These are phyloP conservation scores for Elanus axillaris DNA, from an alignment of 2,113 vertebrate species.

Conservation along the genomic window DNA sequence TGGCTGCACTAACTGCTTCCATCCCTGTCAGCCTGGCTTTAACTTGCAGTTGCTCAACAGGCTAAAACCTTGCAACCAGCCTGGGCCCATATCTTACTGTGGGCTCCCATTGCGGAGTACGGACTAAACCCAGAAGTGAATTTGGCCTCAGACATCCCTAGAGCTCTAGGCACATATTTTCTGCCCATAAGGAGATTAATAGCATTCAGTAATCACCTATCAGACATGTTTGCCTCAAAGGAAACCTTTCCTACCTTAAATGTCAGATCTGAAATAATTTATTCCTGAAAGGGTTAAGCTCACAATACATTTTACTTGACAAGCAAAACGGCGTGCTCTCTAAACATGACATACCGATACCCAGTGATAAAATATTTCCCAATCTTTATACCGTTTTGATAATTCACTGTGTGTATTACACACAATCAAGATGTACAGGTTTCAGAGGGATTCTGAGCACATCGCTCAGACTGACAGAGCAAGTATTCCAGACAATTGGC, in stretches of 20 bases:
- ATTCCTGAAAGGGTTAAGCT: not conserved
- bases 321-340: not conserved
- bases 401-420: conserved; percentile 60
- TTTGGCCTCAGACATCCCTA: not conserved
- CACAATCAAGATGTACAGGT: conserved; percentile 55
- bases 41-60: not conserved
- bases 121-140: not conserved
- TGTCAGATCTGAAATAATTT: not conserved
- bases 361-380: conserved; percentile 27
- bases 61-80: not conserved
- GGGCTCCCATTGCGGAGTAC: not conserved
- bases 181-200: not conserved
- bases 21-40: not conserved
- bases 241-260: not conserved
- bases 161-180: not conserved
- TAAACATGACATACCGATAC: not conserved
- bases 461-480: conserved; percentile 76
- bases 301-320: not conserved
- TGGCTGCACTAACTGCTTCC: not conserved
- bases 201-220: not conserved
- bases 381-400: conserved; percentile 48
- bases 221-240: not conserved
- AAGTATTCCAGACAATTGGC: conserved; percentile 79
- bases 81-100: too few relatives aligned
- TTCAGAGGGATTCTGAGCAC: conserved; percentile 73